Evolutionary conservation across 2,888 invertebrate genomes (phyloP).

Genomic region (Rambutsinella grinnellia): DNA sequence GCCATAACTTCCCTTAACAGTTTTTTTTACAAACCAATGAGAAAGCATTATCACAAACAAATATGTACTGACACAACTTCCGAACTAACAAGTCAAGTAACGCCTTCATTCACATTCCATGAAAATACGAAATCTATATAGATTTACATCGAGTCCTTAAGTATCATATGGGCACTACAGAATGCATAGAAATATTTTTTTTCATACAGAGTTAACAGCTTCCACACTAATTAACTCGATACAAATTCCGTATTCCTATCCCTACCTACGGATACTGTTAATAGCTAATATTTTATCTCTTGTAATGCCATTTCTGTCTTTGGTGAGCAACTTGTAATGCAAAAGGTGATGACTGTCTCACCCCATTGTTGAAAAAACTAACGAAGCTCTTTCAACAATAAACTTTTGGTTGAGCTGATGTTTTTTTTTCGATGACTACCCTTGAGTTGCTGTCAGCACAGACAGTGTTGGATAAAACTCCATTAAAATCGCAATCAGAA

Average conservation of each 20-base stretch:
- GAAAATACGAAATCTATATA: neutral
- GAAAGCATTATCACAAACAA: neutral
- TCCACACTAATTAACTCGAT: neutral
- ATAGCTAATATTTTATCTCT: too few species aligned
- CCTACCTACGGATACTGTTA: too few species aligned
- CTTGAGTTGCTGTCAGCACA: constrained; percentile 61
- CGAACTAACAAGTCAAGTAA: too few species aligned
- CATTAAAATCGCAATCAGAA: constrained; percentile 64
- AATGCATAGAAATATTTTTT: neutral
- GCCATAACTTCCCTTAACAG: neutral
- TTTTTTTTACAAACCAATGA: neutral
- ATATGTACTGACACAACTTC: neutral
- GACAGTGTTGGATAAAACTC: constrained; percentile 64
- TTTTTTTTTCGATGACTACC: constrained; percentile 30
- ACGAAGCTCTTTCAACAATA: too few species aligned
- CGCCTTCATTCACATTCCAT: too few species aligned
- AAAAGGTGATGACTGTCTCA: too few species aligned
- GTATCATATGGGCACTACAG: neutral
- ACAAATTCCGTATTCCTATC: neutral
- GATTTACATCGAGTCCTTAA: neutral
- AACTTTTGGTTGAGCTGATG: neutral
- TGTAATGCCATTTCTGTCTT: too few species aligned
- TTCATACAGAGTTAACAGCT: neutral
- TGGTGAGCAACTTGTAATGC: too few species aligned
- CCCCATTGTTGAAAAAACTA: too few species aligned